These are phyloP conservation scores for Temnothorax nylanderi DNA, from an alignment of 1,140 invertebrate genomes.

Conservation along the genomic window DNA sequence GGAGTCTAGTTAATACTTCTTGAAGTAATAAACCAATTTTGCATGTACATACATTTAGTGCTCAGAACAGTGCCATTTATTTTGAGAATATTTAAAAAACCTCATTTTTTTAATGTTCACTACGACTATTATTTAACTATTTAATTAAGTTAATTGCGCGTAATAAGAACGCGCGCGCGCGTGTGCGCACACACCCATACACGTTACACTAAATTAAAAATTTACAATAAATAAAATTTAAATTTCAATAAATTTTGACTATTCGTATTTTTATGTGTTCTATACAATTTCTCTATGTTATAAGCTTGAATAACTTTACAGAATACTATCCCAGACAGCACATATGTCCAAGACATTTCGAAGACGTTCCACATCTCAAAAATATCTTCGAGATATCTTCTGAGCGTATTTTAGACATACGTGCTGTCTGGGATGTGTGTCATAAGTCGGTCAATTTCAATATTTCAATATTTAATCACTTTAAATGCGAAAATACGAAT, in stretches of 20 bases:
- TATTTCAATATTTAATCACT: not conserved
- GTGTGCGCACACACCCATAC: not conserved
- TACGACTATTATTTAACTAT: not conserved
- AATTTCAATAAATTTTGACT: not conserved
- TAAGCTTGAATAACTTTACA: not conserved
- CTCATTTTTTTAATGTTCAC: not conserved
- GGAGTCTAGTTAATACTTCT: not conserved
- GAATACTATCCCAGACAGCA: too few species aligned
- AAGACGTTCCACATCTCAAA: too few species aligned
- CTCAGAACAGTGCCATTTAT: not conserved
- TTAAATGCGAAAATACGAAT: not conserved
- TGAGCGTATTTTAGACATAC: too few species aligned
- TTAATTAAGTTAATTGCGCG: not conserved
- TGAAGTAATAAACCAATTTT: not conserved
- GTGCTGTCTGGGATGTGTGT: too few species aligned
- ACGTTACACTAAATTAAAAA: not conserved
- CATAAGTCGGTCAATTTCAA: not conserved
- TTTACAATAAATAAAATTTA: not conserved
- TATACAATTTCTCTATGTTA: not conserved
- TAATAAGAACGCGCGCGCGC: not conserved
- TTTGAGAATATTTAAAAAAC: not conserved
- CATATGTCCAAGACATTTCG: too few species aligned
- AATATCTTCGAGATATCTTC: too few species aligned
- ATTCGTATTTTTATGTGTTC: not conserved
- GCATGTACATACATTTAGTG: not conserved